A percentile compares a stretch with the other conserved stretches of the same genome.
Conservation (phyloP, 2,113 vertebrate species). For the Chinchilla lanigera region DNA sequence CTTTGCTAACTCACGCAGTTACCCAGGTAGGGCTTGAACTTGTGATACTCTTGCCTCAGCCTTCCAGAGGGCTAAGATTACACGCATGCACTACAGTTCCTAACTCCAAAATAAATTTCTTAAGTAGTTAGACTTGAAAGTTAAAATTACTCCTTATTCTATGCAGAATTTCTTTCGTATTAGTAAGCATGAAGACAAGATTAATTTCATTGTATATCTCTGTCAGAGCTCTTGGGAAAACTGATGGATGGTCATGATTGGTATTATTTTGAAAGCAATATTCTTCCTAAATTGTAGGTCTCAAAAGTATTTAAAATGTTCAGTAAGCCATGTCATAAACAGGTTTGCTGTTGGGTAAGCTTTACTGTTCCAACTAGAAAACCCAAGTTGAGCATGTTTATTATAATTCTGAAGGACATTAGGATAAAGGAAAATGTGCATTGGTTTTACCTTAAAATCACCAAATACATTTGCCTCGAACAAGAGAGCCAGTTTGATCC, state of each 20-base stretch:
- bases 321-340: neutral
- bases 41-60: neutral
- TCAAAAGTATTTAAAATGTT: neutral
- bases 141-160: neutral
- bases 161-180: neutral
- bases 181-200: neutral
- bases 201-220: neutral
- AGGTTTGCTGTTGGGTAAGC: neutral
- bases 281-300: neutral
- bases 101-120: neutral
- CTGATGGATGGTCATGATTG: neutral
- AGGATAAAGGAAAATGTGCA: neutral
- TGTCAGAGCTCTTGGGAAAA: neutral
- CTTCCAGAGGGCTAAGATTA: neutral
- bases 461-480: neutral
- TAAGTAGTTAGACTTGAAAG: neutral
- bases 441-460: neutral
- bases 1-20: neutral
- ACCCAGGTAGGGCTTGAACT: neutral
- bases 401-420: neutral
- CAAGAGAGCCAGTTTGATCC: neutral
- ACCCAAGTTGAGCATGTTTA: neutral
- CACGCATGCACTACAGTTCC: neutral
- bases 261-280: neutral
- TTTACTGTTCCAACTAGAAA: neutral